These are phyloP conservation scores for Ectemnius continuus DNA, from an alignment of 2,888 invertebrate genomes.

Conservation along the genomic window DNA sequence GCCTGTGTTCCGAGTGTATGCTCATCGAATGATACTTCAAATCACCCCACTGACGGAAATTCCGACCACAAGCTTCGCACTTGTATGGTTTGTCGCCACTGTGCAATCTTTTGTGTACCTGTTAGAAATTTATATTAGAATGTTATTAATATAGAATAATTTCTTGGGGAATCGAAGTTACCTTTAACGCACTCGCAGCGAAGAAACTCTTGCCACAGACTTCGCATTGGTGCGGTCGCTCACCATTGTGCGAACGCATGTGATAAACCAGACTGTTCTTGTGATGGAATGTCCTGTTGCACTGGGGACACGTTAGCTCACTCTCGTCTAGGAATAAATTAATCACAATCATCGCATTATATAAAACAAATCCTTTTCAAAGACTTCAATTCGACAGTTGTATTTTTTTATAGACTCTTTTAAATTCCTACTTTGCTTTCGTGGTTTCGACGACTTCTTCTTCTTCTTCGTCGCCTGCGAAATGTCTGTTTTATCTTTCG, in stretches of 20 bases:
- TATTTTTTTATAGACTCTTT: background rate
- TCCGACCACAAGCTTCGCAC: slow-evolving; percentile 87
- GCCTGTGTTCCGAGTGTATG: slow-evolving; percentile 88
- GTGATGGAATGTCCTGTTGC: slow-evolving; percentile 87
- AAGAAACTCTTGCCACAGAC: slow-evolving; percentile 91
- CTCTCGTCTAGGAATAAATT: slow-evolving; percentile 58
- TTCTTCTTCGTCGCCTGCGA: slow-evolving; percentile 70
- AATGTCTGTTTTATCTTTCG: slow-evolving; percentile 66
- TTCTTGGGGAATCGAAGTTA: slow-evolving; percentile 63
- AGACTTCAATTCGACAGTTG: no score
- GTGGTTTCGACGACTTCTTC: slow-evolving; percentile 67
- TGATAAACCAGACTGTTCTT: slow-evolving; percentile 92
- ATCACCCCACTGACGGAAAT: slow-evolving; percentile 93
- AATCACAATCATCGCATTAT: no score
- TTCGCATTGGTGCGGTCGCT: slow-evolving; percentile 87
- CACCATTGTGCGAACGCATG: slow-evolving; percentile 87
- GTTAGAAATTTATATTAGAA: slow-evolving; percentile 1
- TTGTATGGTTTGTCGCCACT: slow-evolving; percentile 92
- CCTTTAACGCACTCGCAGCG: slow-evolving; percentile 89
- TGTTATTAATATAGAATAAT: background rate
- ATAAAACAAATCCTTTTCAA: no score
- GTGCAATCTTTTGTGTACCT: slow-evolving; percentile 89
- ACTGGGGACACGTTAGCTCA: slow-evolving; percentile 82
- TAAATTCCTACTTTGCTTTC: slow-evolving; percentile 32
- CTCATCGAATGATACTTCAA: slow-evolving; percentile 92